Conservation (phyloP, 53 echinoderm and acorn worm genomes). For the Henricia sp. region DNA sequence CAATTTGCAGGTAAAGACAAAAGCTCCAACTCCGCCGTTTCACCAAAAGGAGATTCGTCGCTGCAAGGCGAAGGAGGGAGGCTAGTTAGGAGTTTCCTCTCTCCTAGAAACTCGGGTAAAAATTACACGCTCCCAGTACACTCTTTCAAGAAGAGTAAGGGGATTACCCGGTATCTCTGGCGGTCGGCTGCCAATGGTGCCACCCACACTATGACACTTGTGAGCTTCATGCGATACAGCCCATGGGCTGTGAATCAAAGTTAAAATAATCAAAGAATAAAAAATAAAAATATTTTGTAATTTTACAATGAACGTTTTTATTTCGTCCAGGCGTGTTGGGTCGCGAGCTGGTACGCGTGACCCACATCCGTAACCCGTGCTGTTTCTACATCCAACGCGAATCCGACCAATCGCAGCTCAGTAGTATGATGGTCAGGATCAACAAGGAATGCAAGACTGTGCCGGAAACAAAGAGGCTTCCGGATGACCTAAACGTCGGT, state of each 20-base stretch:
- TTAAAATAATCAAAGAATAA: neutral
- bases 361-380: slow-evolving; percentile 87
- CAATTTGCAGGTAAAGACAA: neutral
- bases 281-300: neutral
- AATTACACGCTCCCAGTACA: too few species aligned
- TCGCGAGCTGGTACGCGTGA: slow-evolving; percentile 77
- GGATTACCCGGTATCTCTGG: too few species aligned
- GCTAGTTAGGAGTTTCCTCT: neutral
- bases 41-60: neutral
- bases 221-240: too few species aligned
- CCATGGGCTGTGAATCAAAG: too few species aligned
- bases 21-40: neutral
- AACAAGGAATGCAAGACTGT: slow-evolving; percentile 70
- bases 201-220: too few species aligned
- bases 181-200: too few species aligned
- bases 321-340: neutral
- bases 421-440: slow-evolving; percentile 72
- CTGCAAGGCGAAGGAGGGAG: neutral
- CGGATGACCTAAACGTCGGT: neutral
- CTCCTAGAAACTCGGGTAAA: neutral
- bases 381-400: slow-evolving; percentile 88
- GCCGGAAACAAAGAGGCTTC: neutral
- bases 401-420: slow-evolving; percentile 69
- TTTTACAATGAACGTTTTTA: neutral
- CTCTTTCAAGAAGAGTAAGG: too few species aligned